A percentile compares a stretch with the other conserved stretches of the same genome.
These are phyloP conservation scores for Neotoma lepida DNA, from an alignment of 2,113 vertebrate species.

Conservation along the genomic window DNA sequence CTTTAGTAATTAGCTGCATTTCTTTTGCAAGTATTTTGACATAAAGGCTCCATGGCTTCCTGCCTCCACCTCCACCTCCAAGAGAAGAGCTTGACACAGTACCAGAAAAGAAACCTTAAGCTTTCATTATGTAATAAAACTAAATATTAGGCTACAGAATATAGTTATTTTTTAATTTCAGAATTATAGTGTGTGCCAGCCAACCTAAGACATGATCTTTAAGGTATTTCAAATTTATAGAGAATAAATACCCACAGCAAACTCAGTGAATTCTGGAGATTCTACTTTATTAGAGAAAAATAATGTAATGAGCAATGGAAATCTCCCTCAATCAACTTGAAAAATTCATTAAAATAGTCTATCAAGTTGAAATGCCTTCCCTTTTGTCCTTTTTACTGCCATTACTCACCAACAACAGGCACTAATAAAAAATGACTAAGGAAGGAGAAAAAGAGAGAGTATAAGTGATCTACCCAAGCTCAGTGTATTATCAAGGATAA, in stretches of 20 bases:
- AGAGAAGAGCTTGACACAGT: not conserved
- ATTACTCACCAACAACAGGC: not conserved
- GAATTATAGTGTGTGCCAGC: constrained; percentile 22
- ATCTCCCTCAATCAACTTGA: constrained; percentile 13
- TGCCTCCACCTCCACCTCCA: not conserved
- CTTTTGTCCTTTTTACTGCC: not conserved
- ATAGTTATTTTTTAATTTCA: constrained; percentile 25
- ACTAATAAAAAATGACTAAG: not conserved
- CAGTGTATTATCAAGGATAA: not conserved
- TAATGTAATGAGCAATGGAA: not conserved
- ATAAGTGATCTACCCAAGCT: not conserved
- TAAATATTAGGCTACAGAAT: not conserved
- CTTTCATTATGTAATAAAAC: not conserved
- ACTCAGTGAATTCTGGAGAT: not conserved
- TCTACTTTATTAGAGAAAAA: not conserved
- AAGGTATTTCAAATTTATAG: constrained; percentile 35
- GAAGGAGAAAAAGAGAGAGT: not conserved
- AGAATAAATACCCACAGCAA: not conserved
- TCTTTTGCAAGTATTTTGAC: not conserved
- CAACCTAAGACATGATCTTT: constrained; percentile 16
- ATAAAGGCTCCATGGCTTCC: not conserved
- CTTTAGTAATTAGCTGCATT: not conserved
- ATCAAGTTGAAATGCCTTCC: not conserved
- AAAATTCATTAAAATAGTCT: constrained; percentile 37
- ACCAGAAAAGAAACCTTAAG: not conserved